Evolutionary conservation across 2,888 invertebrate genomes (phyloP).

Genomic region (Stenchaetothrips biformis): DNA sequence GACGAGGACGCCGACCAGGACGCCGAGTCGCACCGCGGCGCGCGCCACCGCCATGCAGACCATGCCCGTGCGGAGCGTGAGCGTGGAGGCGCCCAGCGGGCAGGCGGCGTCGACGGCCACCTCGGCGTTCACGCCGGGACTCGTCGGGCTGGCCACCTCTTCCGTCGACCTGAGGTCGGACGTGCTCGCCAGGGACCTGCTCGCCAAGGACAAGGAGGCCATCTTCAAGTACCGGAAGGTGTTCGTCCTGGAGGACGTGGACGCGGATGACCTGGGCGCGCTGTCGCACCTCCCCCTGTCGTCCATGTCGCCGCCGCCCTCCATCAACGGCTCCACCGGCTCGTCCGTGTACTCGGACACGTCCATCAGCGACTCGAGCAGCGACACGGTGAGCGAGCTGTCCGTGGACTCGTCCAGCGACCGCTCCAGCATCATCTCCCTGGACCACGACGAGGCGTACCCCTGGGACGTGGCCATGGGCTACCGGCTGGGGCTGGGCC

Average conservation of each 20-base stretch:
- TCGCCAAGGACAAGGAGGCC: slow-evolving; percentile 33
- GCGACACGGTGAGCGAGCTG: slow-evolving; percentile 50
- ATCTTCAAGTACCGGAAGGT: slow-evolving; percentile 47
- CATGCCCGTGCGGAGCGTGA: slow-evolving; percentile 43
- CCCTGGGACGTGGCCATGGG: slow-evolving; percentile 39
- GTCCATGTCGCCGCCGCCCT: slow-evolving; percentile 39
- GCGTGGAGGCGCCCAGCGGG: not conserved
- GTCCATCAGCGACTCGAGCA: slow-evolving; percentile 45
- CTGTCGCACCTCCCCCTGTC: not conserved
- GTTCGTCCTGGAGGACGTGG: slow-evolving; percentile 47
- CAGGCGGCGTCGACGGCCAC: not conserved
- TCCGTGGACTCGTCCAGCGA: slow-evolving; percentile 52
- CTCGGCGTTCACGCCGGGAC: not conserved
- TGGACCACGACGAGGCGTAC: slow-evolving; percentile 47
- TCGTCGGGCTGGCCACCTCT: slow-evolving; percentile 6
- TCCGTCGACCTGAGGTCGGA: not conserved
- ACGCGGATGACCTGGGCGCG: slow-evolving; percentile 33
- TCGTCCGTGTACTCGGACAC: slow-evolving; percentile 37
- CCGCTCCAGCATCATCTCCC: slow-evolving; percentile 50
- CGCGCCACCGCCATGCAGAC: slow-evolving; percentile 47
- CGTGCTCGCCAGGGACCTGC: slow-evolving; percentile 31
- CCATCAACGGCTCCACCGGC: slow-evolving; percentile 34
- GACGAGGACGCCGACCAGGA: slow-evolving; percentile 35
- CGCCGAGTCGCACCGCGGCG: slow-evolving; percentile 29
- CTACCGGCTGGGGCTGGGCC: not conserved